Evolutionary conservation across 2,113 vertebrate species (phyloP).

Genomic region (Tautogolabrus adspersus): DNA sequence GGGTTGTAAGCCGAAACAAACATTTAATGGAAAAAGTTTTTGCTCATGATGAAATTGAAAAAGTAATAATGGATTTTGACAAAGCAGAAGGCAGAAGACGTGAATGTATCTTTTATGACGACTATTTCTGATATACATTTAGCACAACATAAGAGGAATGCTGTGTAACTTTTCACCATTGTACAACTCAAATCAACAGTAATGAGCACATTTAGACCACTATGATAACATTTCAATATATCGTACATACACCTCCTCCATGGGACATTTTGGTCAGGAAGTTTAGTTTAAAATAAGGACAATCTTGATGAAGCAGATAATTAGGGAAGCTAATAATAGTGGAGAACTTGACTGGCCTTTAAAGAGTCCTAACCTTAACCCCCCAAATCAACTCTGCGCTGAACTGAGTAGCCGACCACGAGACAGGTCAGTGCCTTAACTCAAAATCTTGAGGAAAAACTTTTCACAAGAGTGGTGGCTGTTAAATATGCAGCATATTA

Average conservation of each 20-base stretch:
- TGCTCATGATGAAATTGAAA: too few species aligned
- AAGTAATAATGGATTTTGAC: too few species aligned
- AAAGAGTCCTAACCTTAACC: conserved; percentile 4
- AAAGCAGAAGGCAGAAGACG: too few species aligned
- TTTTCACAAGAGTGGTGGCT: not conserved
- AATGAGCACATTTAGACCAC: too few species aligned
- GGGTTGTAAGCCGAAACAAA: too few species aligned
- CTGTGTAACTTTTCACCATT: too few species aligned
- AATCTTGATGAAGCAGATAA: not conserved
- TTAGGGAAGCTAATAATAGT: not conserved
- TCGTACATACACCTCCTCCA: too few species aligned
- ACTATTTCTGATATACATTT: too few species aligned
- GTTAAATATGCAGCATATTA: not conserved
- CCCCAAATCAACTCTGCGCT: conserved; percentile 7
- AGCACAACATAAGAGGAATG: too few species aligned
- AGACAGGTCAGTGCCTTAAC: not conserved
- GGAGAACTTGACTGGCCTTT: not conserved
- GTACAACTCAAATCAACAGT: too few species aligned
- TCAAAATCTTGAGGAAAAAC: not conserved
- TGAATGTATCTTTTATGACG: too few species aligned
- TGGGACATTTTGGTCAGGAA: not conserved
- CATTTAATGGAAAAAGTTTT: too few species aligned
- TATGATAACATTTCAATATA: not conserved
- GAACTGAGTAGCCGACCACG: not conserved
- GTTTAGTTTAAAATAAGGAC: not conserved